Evolutionary conservation across 2,888 invertebrate species (phyloP), one percentile per base, ranked within the genome.

Genomic region (Lamellibrachia satsuma): DNA sequence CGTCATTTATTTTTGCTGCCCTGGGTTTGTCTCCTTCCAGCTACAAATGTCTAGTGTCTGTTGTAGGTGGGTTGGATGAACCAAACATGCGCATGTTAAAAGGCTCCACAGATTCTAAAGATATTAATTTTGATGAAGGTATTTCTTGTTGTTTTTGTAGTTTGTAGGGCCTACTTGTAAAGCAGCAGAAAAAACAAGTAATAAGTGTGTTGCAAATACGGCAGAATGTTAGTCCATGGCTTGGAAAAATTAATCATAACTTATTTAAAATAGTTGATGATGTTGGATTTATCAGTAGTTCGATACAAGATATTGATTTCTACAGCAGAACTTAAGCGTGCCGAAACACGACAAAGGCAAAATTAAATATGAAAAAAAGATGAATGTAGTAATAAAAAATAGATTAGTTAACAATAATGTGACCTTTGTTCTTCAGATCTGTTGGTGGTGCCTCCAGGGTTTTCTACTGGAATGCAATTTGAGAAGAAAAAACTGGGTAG

Each of bases 361-460:
- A 11, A 57, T 7, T 2, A 57, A 57, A 57, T 8, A 11, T 8
- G 57, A 8, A 8, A 39, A 39, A 39, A 39, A 39, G 39, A 39
- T 39, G 39, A 39, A 39, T 39, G 39, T 39, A 39, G 1, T 39
- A 39, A 39, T 15, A 57, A 57, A 57, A n/a, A 75, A 6, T 15
- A 75, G 75, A 22, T 22, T n/a, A 75, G 22, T 15, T 75, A 22
- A 60, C 60, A 15, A 15, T 60, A 6, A 75, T 22, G 22, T 75
- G 75, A 39, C 39, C 9, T 90, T 75, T 92, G 91, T 90, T 57
- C 52, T 96, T 22, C 95, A 97, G 97, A 97, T 93, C 96, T 97
- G 57, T 95, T 97, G 7, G 97, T 97, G 3, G 97, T 97, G 93
- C 97, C 98, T 0, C 98, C 98, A 11, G 98, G 98, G 0, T 97